Evolutionary conservation across 2,888 invertebrate species (phyloP).

Genomic region (Drosophila lutescens): DNA sequence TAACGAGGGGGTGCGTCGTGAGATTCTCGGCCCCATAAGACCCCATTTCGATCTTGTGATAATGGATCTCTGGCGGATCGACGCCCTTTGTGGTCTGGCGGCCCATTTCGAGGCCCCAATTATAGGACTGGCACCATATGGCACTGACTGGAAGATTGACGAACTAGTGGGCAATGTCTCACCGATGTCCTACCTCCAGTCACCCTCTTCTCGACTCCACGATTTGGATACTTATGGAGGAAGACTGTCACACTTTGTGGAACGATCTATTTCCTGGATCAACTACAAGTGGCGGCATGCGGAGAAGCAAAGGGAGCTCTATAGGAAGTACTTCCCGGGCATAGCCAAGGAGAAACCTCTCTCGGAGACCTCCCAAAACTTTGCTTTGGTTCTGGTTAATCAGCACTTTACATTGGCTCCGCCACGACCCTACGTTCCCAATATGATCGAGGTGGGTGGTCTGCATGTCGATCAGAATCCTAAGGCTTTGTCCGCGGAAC

Average conservation of each 20-base stretch:
- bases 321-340: conserved; percentile 58
- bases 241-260: conserved; percentile 75
- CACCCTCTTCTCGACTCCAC: conserved; percentile 57
- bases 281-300: conserved; percentile 60
- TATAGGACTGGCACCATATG: conserved; percentile 73
- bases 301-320: conserved; percentile 60
- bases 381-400: conserved; percentile 80
- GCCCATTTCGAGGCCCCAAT: conserved; percentile 77
- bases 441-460: conserved; percentile 83
- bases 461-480: conserved; percentile 76
- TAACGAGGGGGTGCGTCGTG: conserved; percentile 56
- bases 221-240: conserved; percentile 82
- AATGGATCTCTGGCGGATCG: conserved; percentile 75
- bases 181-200: conserved; percentile 77
- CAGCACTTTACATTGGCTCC: conserved; percentile 78
- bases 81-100: conserved; percentile 80
- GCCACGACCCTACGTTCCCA: conserved; percentile 81
- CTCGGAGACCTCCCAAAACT: conserved; percentile 64
- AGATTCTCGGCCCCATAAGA: conserved; percentile 69
- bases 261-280: conserved; percentile 55
- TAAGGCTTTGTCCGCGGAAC: conserved; percentile 72
- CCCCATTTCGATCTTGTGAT: conserved; percentile 81
- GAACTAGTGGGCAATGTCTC: conserved; percentile 74
- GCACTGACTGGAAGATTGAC: conserved; percentile 76
- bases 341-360: conserved; percentile 50